These are phyloP conservation scores for Propithecus deckenii DNA, from an alignment of 2,797 vertebrate species.

Conservation along the genomic window DNA sequence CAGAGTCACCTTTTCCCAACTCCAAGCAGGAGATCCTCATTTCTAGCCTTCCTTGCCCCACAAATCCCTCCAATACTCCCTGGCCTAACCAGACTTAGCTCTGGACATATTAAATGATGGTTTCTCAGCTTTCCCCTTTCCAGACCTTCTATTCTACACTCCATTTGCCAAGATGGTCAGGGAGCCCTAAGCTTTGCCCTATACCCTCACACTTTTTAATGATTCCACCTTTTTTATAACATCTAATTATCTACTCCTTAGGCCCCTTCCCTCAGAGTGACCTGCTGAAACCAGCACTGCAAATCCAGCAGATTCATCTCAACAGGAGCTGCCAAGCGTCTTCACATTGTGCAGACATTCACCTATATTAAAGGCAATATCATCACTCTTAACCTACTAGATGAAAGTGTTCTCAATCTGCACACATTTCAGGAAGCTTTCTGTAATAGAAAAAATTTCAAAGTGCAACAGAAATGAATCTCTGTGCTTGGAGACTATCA, in stretches of 20 bases:
- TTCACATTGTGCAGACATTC: neutral
- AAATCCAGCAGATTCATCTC: neutral
- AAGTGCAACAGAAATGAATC: constrained; percentile 9
- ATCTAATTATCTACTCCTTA: neutral
- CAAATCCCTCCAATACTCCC: neutral
- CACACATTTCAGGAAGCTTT: neutral
- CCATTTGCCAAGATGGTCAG: neutral
- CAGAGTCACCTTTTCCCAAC: neutral
- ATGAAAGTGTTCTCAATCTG: neutral
- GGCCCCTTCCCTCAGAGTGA: neutral
- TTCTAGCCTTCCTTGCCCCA: neutral
- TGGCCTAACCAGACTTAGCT: neutral
- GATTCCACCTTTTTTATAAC: neutral
- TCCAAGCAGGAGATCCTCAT: neutral
- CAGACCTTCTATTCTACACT: neutral
- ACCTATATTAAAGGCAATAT: neutral
- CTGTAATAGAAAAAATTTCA: neutral
- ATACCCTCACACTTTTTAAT: neutral
- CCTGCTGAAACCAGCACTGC: neutral
- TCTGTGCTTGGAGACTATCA: neutral
- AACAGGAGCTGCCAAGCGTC: neutral
- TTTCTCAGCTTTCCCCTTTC: neutral
- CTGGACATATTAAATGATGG: neutral
- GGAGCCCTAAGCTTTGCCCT: neutral
- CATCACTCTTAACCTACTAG: neutral